Evolutionary conservation across 2,888 invertebrate species (phyloP).

Genomic region (Enchytraeus crypticus): DNA sequence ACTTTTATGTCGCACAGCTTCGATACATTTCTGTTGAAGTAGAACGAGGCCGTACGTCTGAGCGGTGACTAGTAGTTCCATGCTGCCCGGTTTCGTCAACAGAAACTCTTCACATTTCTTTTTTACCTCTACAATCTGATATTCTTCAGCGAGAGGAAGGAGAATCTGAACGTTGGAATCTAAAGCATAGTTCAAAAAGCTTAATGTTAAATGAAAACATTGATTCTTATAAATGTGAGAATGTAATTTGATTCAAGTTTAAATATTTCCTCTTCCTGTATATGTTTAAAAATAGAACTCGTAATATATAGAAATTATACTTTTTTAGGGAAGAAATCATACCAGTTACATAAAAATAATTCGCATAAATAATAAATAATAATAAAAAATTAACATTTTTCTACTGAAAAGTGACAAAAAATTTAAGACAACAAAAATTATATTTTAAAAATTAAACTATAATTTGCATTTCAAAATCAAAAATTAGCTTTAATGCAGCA

Average conservation of each 20-base stretch:
- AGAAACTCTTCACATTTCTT: slow-evolving; percentile 47
- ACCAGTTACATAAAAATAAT: no score
- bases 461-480: no score
- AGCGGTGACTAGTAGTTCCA: slow-evolving; percentile 39
- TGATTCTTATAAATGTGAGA: no score
- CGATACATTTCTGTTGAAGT: slow-evolving; percentile 30
- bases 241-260: neutral
- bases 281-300: neutral
- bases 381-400: no score
- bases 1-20: slow-evolving; percentile 33
- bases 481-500: no score
- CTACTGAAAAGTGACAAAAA: no score
- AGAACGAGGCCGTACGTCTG: slow-evolving; percentile 32
- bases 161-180: slow-evolving; percentile 46
- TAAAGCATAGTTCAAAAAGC: slow-evolving; percentile 17
- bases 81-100: slow-evolving; percentile 30
- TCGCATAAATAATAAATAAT: no score
- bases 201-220: neutral
- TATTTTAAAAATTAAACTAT: neutral
- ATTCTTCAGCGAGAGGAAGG: slow-evolving; percentile 48
- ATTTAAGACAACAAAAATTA: neutral
- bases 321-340: neutral
- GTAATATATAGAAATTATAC: neutral
- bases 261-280: neutral
- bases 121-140: slow-evolving; percentile 46